Conservation (phyloP, 2,113 vertebrate genomes). For the Fukomys damarensis region DNA sequence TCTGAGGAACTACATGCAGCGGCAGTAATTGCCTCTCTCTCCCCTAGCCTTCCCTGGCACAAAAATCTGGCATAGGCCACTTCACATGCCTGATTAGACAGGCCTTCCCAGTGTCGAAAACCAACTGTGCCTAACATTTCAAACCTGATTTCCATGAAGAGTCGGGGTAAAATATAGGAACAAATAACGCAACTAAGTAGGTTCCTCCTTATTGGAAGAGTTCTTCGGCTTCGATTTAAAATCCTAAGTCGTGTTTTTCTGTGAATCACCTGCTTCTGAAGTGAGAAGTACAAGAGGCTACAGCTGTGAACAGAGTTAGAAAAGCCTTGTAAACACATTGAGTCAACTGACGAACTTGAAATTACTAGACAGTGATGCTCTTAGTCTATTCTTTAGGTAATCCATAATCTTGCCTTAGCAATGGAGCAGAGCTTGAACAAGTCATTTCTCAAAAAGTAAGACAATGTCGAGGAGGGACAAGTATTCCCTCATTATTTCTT, state of each 20-base stretch:
- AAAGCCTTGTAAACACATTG: neutral
- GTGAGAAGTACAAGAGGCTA: neutral
- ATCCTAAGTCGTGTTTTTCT: conserved; percentile 3
- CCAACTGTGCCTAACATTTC: conserved; percentile 54
- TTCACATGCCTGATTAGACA: conserved; percentile 70
- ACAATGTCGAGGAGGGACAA: neutral
- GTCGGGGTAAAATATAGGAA: neutral
- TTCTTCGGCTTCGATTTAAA: conserved; percentile 22
- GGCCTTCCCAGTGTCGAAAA: conserved; percentile 48
- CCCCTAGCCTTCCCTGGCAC: conserved; percentile 25
- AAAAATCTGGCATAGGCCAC: conserved; percentile 61
- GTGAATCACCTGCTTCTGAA: neutral
- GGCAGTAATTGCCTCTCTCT: conserved; percentile 31
- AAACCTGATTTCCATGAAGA: conserved; percentile 60
- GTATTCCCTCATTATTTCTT: neutral
- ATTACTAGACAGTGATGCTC: neutral
- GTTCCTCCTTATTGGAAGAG: neutral
- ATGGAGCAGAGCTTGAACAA: neutral
- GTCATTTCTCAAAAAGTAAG: conserved; percentile 7
- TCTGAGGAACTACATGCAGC: conserved; percentile 49
- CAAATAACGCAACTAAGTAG: conserved; percentile 17
- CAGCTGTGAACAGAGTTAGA: neutral
- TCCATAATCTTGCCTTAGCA: neutral
- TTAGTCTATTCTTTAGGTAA: neutral
- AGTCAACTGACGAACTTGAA: conserved; percentile 4